phyloP scores from a whole-genome alignment of 2,888 invertebrate species.

The Lutraria lutraria region DNA sequence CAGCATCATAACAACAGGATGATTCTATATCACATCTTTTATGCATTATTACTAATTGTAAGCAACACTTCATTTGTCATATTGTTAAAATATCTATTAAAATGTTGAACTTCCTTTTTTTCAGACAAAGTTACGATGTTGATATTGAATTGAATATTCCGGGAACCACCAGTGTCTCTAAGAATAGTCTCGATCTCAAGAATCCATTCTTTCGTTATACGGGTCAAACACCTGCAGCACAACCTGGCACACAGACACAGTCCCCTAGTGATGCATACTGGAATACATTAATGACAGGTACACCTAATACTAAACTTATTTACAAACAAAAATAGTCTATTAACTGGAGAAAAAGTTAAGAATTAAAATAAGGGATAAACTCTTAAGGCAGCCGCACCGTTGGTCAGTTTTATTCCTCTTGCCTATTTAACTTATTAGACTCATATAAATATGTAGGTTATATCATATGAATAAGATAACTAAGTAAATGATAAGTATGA shows the following conservation, averaged over 20 bases:
- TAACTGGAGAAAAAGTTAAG: too few relatives aligned
- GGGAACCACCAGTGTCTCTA: slow-evolving; percentile 93
- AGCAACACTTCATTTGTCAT: background rate
- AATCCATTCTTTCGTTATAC: slow-evolving; percentile 97
- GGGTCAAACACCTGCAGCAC: slow-evolving; percentile 91
- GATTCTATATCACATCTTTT: too few relatives aligned
- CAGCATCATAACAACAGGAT: too few relatives aligned
- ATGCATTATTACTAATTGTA: background rate
- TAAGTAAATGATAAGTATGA: too few relatives aligned
- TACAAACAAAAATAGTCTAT: background rate
- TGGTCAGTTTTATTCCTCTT: too few relatives aligned
- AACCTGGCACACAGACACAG: slow-evolving; percentile 95
- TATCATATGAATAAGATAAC: too few relatives aligned
- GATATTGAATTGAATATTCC: slow-evolving; percentile 97
- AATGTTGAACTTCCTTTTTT: background rate
- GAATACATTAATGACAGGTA: slow-evolving; percentile 78
- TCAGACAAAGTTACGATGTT: slow-evolving; percentile 98
- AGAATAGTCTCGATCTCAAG: slow-evolving; percentile 97
- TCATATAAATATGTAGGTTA: too few relatives aligned
- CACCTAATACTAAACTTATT: background rate
- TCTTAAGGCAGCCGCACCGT: too few relatives aligned
- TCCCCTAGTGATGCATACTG: slow-evolving; percentile 94
- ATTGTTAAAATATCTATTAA: background rate
- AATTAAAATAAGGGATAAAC: too few relatives aligned
- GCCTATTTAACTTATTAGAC: too few relatives aligned